phyloP scores from a whole-genome alignment of 2,888 invertebrate genomes.

The Pecten maximus region DNA sequence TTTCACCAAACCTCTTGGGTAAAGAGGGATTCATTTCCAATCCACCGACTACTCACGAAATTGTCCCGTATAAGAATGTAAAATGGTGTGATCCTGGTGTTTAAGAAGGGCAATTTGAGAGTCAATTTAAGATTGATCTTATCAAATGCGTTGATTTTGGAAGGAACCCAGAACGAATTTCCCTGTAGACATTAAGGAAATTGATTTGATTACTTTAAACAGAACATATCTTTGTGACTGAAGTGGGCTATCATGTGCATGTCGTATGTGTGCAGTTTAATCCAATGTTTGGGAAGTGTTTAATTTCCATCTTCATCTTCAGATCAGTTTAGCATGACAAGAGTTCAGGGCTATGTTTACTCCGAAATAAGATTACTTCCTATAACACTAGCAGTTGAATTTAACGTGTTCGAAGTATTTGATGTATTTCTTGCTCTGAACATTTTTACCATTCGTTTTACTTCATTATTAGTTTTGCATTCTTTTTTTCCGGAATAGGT shows the following conservation, averaged over 20 bases:
- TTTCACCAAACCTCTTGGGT: neutral
- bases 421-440: too few species aligned
- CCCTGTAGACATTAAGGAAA: neutral
- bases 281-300: neutral
- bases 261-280: neutral
- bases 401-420: too few species aligned
- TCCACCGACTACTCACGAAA: neutral
- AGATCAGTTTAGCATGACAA: neutral
- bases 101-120: neutral
- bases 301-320: neutral
- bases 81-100: conserved; percentile 9
- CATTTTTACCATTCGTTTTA: too few species aligned
- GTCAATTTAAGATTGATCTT: conserved; percentile 18
- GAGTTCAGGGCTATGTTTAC: neutral
- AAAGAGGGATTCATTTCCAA: neutral
- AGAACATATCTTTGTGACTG: neutral
- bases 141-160: conserved; percentile 1
- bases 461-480: too few species aligned
- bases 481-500: too few species aligned
- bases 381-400: neutral
- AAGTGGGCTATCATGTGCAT: neutral
- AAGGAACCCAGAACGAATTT: neutral
- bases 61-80: conserved; percentile 7
- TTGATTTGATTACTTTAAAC: neutral
- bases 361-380: neutral